A percentile compares a stretch with the other conserved stretches of the same genome.
Conservation (phyloP, 2,797 vertebrate species). For the Oreochromis grahami region DNA sequence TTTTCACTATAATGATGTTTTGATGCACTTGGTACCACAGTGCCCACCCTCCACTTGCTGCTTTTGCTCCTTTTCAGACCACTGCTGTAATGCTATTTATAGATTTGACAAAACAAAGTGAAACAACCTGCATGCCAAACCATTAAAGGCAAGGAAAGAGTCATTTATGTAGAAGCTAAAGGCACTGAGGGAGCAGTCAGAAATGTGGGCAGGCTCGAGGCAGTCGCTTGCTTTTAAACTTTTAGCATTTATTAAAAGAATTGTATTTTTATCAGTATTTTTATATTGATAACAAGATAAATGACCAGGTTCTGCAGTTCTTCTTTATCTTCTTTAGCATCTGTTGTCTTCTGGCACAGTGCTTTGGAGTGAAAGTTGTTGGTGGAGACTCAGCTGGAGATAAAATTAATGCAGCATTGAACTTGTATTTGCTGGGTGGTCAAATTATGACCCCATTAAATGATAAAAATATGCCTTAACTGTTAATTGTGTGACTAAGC, state of each 20-base stretch:
- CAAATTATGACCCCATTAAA: background rate
- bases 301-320: background rate
- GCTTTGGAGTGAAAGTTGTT: background rate
- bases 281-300: background rate
- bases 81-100: background rate
- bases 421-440: background rate
- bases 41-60: background rate
- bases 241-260: background rate
- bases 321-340: background rate
- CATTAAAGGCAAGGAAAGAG: background rate
- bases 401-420: background rate
- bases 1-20: background rate
- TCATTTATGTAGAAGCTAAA: background rate
- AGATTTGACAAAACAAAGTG: background rate
- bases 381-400: slow-evolving; percentile 1
- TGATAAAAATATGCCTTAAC: background rate
- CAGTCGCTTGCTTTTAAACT: background rate
- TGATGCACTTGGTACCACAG: background rate
- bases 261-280: background rate
- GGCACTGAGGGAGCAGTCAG: background rate
- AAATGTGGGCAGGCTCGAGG: background rate
- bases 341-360: background rate
- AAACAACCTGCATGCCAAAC: background rate
- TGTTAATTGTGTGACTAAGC: background rate
- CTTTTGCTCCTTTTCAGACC: background rate